Evolutionary conservation across 2,113 vertebrate genomes (phyloP).

Genomic region (Heterotis niloticus): DNA sequence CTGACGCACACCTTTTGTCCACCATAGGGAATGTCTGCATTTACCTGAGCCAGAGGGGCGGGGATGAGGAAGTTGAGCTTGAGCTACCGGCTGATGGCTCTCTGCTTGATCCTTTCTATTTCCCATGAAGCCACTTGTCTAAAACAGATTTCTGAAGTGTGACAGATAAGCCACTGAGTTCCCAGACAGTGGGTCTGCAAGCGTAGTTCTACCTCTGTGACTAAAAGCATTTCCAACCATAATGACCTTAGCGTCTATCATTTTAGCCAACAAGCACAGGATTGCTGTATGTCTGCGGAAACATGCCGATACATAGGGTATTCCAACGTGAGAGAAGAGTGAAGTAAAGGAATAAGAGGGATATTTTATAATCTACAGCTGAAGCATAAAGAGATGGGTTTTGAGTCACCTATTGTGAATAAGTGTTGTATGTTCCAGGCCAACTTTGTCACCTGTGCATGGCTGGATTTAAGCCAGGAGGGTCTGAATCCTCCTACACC

Average conservation of each 20-base stretch:
- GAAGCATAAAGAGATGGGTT: neutral
- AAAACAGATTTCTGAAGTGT: neutral
- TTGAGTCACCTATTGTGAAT: neutral
- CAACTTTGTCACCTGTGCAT: neutral
- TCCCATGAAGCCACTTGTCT: constrained; percentile 60
- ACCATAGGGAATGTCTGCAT: constrained; percentile 44
- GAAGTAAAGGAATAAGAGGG: neutral
- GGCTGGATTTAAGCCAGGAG: neutral
- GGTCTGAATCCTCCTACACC: neutral
- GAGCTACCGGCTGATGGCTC: constrained; percentile 37
- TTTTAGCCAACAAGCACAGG: neutral
- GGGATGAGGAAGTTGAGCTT: constrained; percentile 49
- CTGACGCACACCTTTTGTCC: constrained; percentile 48
- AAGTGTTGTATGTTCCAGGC: neutral
- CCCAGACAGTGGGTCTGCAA: neutral
- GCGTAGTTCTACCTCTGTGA: no score
- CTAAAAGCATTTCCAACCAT: no score
- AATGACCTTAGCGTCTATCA: no score
- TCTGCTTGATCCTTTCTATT: constrained; percentile 41
- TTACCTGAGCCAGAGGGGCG: constrained; percentile 51
- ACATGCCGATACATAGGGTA: neutral
- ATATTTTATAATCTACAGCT: neutral
- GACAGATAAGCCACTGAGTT: neutral
- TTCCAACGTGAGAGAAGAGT: neutral
- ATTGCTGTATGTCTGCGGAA: neutral